phyloP scores from a whole-genome alignment of 1,140 invertebrate species.

The Cardiocondyla obscurior region DNA sequence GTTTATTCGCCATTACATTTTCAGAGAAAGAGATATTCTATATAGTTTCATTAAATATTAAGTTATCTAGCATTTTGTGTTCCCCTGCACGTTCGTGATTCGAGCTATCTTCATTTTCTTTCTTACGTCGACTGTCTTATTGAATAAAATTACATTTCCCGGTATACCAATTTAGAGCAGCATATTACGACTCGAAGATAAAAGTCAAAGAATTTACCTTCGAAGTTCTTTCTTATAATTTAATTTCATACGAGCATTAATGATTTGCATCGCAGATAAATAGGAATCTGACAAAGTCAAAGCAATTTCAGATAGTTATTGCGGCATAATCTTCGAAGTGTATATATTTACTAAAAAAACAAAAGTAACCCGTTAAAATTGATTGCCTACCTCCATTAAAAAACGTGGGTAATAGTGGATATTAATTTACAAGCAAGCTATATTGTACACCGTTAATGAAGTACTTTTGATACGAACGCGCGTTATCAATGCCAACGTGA shows the following conservation, averaged over 20 bases:
- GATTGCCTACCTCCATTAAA: not conserved
- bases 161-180: conserved; percentile 17
- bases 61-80: conserved; percentile 29
- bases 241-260: conserved; percentile 18
- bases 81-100: conserved; percentile 10
- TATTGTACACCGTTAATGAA: not conserved
- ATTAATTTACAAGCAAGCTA: not conserved
- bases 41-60: conserved; percentile 35
- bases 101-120: conserved; percentile 22
- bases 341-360: too few relatives aligned
- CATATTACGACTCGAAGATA: not conserved
- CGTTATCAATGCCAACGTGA: not conserved
- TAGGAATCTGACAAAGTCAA: not conserved
- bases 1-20: conserved; percentile 11
- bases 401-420: not conserved
- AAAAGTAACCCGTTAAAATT: too few relatives aligned
- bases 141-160: conserved; percentile 37
- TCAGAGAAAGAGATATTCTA: not conserved
- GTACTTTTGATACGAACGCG: not conserved
- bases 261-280: conserved; percentile 1
- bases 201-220: conserved; percentile 6
- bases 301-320: not conserved
- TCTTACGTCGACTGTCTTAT: conserved; percentile 23
- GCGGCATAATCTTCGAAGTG: not conserved
- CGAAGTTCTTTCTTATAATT: not conserved